Conservation (phyloP, 2,797 vertebrate species). For the Chrysocyon brachyurus region DNA sequence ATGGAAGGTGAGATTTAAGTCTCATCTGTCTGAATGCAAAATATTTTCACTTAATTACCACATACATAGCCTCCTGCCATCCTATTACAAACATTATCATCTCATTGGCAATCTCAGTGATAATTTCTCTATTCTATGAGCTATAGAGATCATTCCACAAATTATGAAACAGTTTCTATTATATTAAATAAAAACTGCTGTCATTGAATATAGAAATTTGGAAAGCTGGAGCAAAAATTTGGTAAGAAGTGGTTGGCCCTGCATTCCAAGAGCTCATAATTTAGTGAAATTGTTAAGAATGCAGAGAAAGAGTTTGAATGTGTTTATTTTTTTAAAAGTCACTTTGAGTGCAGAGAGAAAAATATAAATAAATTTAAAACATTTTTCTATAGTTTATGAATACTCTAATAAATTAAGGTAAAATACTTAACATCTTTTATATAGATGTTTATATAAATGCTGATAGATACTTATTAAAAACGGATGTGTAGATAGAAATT, state of each 20-base stretch:
- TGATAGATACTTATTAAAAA: conserved; percentile 63
- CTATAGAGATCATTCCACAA: background rate
- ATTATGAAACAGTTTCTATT: background rate
- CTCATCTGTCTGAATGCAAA: background rate
- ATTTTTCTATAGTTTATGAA: background rate
- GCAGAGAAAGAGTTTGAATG: conserved; percentile 16
- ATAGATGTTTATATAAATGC: conserved; percentile 46
- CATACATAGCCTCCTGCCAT: background rate
- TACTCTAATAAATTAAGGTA: conserved; percentile 59
- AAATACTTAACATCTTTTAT: conserved; percentile 37
- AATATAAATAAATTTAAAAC: conserved; percentile 60
- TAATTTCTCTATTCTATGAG: background rate
- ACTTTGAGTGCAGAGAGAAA: conserved; percentile 39
- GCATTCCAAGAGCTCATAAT: background rate
- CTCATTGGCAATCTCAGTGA: background rate
- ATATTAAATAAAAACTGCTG: background rate
- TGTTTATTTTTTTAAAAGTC: background rate
- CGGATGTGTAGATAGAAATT: conserved; percentile 33
- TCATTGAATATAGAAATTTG: background rate
- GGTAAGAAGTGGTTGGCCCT: background rate
- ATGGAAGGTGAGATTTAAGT: background rate
- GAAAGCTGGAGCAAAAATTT: conserved; percentile 16
- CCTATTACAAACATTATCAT: background rate
- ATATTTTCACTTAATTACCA: conserved; percentile 11
- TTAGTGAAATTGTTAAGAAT: background rate